Conservation (phyloP, 2,888 invertebrate species). For the Eurois occulta region DNA sequence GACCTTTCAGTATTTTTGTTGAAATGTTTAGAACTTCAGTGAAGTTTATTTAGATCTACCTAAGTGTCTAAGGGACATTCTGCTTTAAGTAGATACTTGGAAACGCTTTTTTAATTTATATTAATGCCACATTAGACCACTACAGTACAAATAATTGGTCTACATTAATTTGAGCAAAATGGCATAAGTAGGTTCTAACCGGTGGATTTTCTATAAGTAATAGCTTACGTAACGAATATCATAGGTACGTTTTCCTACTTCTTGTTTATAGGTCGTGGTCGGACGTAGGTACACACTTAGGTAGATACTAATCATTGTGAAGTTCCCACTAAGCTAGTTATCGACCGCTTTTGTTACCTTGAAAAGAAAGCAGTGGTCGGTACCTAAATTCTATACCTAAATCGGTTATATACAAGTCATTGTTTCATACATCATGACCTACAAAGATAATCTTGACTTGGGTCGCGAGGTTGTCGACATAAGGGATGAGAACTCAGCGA, state of each 20-base stretch:
- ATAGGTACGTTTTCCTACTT: background rate
- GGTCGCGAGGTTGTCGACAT: background rate
- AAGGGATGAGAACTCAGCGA: background rate
- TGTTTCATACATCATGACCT: too few species aligned
- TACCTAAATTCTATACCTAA: constrained; percentile 20
- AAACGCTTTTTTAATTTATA: background rate
- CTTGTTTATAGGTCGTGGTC: constrained; percentile 23
- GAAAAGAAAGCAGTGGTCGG: constrained; percentile 17
- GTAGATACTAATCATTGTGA: constrained; percentile 32
- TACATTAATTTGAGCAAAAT: background rate
- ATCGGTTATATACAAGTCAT: background rate
- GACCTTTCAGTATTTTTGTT: constrained; percentile 47
- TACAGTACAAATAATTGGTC: background rate
- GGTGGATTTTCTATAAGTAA: constrained; percentile 21
- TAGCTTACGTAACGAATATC: constrained; percentile 45
- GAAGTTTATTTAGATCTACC: background rate
- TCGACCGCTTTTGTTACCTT: constrained; percentile 60
- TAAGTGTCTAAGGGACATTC: background rate
- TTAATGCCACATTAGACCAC: background rate
- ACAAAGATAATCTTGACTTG: background rate
- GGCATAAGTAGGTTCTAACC: background rate
- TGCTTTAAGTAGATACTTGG: constrained; percentile 1
- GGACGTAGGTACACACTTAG: constrained; percentile 27
- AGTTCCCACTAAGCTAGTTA: constrained; percentile 39
- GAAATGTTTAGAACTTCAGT: background rate